Percentiles rank a stretch among this genome's conserved stretches.
These are phyloP conservation scores for Vandiemenella viatica DNA, from an alignment of 2,888 invertebrate species.

Conservation along the genomic window DNA sequence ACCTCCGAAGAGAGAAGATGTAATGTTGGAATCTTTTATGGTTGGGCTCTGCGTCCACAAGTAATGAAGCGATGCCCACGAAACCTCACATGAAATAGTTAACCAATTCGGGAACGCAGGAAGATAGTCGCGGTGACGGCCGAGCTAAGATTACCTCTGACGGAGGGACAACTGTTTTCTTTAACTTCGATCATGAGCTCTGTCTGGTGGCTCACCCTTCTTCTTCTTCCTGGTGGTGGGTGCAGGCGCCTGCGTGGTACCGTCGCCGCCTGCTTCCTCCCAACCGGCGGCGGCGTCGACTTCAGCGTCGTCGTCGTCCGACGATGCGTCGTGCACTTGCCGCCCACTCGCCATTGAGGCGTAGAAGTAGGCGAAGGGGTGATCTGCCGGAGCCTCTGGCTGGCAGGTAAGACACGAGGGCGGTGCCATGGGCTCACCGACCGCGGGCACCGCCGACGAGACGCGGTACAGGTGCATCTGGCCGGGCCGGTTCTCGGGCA, in stretches of 20 bases:
- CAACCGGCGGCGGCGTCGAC: constrained; percentile 23
- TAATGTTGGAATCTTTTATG: too few relatives aligned
- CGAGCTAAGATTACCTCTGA: too few relatives aligned
- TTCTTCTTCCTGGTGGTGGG: constrained; percentile 30
- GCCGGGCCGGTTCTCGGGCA: constrained; percentile 69
- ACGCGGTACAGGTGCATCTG: constrained; percentile 78
- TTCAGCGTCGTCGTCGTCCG: constrained; percentile 34
- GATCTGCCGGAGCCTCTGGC: constrained; percentile 22
- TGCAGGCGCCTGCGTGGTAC: constrained; percentile 19
- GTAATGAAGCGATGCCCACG: too few relatives aligned
- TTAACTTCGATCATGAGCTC: too few relatives aligned
- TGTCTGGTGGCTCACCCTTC: not conserved
- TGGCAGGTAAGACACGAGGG: constrained; percentile 74
- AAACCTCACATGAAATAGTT: too few relatives aligned
- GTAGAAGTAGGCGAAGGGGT: constrained; percentile 9
- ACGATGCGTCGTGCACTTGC: constrained; percentile 28
- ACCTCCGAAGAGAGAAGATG: too few relatives aligned
- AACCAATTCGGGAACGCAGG: too few relatives aligned
- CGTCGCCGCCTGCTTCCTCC: constrained; percentile 36
- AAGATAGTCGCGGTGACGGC: too few relatives aligned
- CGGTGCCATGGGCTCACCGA: constrained; percentile 53
- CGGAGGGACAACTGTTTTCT: too few relatives aligned
- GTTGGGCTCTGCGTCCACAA: too few relatives aligned
- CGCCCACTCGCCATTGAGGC: constrained; percentile 21
- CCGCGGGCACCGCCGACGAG: constrained; percentile 48